Evolutionary conservation across 2,797 vertebrate genomes (phyloP), one percentile per base, ranked within the genome.

Genomic region (Sorex maritimensis): DNA sequence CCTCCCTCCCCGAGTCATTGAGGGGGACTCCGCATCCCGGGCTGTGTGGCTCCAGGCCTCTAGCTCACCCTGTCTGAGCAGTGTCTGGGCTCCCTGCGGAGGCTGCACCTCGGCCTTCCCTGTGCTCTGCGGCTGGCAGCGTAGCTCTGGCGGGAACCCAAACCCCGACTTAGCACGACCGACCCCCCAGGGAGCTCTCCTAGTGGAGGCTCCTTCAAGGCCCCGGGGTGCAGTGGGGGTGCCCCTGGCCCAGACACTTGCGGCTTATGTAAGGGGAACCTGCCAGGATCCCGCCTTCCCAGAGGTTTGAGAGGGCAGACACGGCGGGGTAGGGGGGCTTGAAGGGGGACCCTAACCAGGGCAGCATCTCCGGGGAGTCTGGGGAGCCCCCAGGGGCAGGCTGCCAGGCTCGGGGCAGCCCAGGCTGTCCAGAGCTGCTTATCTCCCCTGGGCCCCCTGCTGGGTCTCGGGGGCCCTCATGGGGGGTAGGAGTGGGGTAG

Each of bases 221-320:
- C 68, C 68, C n/a, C 11, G 11, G 19, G 26, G 13, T 44, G 24
- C 7, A 13, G 1, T 23, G 19, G 41, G n/a, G 26, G 58, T 79
- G 49, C 69, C 68, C 72, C 61, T 86, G 78, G 46, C 79, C 89
- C 44, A 6, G 38, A 77, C 94, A 95, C 85, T 94, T 95, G 95
- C 71, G 1, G 3, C 14, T 95, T 97, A 79, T 3, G 38, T 95
- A 94, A 96, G 61, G 65, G 0, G 15, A 44, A 65, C 58, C 24
- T 1, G 61, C 28, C 21, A 10, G 68, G 68, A 14, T 30, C 4
- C 15, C 52, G 61, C 89, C 13, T 0, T 2, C 41, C 44, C 69
- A 44, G 71, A 77, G 63, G 75, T 77, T 21, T 8, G 55, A 67
- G 63, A 90, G 86, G n/a, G 26, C 26, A n/a, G 65, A 26, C 63